phyloP scores from a whole-genome alignment of 2,888 invertebrate genomes.

The Drosophila aldrichi region DNA sequence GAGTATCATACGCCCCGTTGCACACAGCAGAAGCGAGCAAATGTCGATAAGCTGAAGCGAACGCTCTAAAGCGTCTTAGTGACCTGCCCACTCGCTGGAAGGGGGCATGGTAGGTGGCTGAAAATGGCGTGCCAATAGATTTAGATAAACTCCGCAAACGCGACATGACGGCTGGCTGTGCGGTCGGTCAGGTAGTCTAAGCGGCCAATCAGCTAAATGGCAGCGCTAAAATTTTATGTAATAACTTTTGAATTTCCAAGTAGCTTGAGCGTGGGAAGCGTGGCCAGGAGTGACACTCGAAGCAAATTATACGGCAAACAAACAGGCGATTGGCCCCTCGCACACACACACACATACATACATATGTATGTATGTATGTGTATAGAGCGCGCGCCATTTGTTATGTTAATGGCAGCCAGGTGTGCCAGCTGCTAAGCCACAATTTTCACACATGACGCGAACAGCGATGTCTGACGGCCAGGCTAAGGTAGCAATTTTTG shows the following conservation, averaged over 20 bases:
- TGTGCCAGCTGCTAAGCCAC: constrained; percentile 58
- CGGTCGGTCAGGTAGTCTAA: constrained; percentile 43
- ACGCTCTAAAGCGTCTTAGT: constrained; percentile 55
- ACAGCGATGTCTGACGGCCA: constrained; percentile 30
- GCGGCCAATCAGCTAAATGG: constrained; percentile 78
- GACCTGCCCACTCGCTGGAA: no score
- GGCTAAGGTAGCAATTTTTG: constrained; percentile 59
- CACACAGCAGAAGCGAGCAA: constrained; percentile 50
- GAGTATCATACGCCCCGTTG: constrained; percentile 72
- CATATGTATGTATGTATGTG: constrained; percentile 1
- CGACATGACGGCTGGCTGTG: constrained; percentile 21
- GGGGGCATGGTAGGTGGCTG: constrained; percentile 24
- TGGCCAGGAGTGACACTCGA: constrained; percentile 50
- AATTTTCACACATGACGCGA: constrained; percentile 70
- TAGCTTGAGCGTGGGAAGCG: constrained; percentile 48
- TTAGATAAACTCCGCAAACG: constrained; percentile 65
- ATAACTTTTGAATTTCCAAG: constrained; percentile 80
- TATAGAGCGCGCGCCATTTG: constrained; percentile 53
- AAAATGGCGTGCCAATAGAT: constrained; percentile 70
- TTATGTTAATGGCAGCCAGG: constrained; percentile 71
- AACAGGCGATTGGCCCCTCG: constrained; percentile 35
- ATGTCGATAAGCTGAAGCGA: constrained; percentile 71
- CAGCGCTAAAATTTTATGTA: constrained; percentile 80
- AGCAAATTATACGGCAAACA: constrained; percentile 55
- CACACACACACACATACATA: constrained; percentile 14